Base-by-base conservation (phyloP, 2,888 invertebrate genomes). In the Loripinus fragilis region DNA sequence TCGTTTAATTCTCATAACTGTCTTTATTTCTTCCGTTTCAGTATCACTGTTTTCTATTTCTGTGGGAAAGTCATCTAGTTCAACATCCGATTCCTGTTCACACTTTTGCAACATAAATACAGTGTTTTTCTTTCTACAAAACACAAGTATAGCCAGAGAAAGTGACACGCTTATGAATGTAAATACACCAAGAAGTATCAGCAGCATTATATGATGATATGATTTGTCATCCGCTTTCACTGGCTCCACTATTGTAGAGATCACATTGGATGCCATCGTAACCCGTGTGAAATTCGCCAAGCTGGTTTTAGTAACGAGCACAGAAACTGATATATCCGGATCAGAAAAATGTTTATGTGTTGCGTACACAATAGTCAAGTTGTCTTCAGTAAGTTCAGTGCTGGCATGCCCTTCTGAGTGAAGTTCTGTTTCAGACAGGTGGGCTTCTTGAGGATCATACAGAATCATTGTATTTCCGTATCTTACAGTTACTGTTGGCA, bases 121-220 rank as follows among this genome's bases (percentile, higher is more conserved):
- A 0, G 91, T 83, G 86, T 93, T 92, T 71, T 90, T 91, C 78
- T 93, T 93, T 74, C 88, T 85, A 75, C 92, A 93, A 85, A 92
- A 92, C 25, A 92, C 86, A 23, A 93, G 76, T 10, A 92, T 81
- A 3, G 90, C 88, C 0, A 87, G 87, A 0, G 92, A 90, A 17
- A 91, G 81, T 0, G 89, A 83, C 17, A 93, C 50, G 2, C 92
- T 92, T 23, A 92, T 81, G 52, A 88, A 87, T 64, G 91, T 81
- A 69, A 93, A 92, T 23, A 93, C 81, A n/a, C 88, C 86, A 74
- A 90, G 60, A 8, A 83, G 45, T 35, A 83, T 60, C 8, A 73
- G 71, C 23, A 83, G 55, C 78, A 80, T 80, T 12, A 78, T 70
- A 23, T 75, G 52, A 30, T 77, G 78, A 64, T 76, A 72, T 8